Conservation (phyloP, 2,888 invertebrate species). For the Parelbella ahira region DNA sequence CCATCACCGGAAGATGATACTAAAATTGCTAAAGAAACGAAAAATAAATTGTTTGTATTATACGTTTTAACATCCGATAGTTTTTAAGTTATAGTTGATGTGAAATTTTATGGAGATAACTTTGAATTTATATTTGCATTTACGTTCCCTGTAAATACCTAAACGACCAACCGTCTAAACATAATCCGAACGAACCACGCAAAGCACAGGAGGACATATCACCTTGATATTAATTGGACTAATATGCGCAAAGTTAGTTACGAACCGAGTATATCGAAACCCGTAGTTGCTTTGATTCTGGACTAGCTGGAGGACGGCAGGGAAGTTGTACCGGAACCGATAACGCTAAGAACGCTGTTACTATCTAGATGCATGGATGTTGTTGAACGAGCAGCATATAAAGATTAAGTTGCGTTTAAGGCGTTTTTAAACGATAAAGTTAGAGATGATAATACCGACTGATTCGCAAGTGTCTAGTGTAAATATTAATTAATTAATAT, state of each 20-base stretch:
- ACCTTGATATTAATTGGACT: conserved; percentile 37
- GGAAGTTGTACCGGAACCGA: conserved; percentile 5
- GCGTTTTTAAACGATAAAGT: conserved; percentile 40
- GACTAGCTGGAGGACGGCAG: conserved; percentile 29
- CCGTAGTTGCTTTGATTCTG: conserved; percentile 48
- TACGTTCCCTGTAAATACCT: too few species aligned
- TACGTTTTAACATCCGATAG: too few species aligned
- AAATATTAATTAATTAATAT: conserved; percentile 68
- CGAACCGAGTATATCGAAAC: conserved; percentile 38
- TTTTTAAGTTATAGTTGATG: too few species aligned
- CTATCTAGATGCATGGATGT: conserved; percentile 28
- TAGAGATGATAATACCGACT: conserved; percentile 55
- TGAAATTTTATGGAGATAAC: too few species aligned
- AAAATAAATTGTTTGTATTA: too few species aligned
- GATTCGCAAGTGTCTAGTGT: conserved; percentile 76
- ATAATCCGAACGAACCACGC: conserved; percentile 31
- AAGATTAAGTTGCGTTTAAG: conserved; percentile 45
- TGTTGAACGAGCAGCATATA: conserved; percentile 31
- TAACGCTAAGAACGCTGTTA: conserved; percentile 29
- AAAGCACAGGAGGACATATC: conserved; percentile 44
- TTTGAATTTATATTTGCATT: too few species aligned
- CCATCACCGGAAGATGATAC: too few species aligned
- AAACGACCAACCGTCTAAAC: too few species aligned
- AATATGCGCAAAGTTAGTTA: conserved; percentile 39
- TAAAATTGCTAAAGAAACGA: too few species aligned